A percentile compares a stretch with the other conserved stretches of the same genome.
Conservation (phyloP, 2,113 vertebrate genomes). For the Rhabdornis inornatus region DNA sequence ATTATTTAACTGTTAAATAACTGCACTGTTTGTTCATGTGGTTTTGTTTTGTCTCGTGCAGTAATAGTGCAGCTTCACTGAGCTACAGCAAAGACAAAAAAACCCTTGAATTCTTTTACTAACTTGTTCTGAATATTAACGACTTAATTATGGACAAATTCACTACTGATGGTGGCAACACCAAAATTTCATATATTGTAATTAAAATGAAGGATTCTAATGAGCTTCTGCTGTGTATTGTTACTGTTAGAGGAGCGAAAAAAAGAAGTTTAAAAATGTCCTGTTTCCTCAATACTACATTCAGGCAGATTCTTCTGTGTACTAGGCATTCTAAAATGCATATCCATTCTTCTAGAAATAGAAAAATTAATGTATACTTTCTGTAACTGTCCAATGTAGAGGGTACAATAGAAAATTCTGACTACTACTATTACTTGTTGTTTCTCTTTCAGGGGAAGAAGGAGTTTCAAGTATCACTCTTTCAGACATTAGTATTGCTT, state of each 20-base stretch:
- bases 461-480: slow-evolving; percentile 81
- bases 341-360: not conserved
- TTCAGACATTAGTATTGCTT: slow-evolving; percentile 81
- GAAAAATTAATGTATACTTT: not conserved
- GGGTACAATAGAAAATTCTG: not conserved
- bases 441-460: slow-evolving; percentile 76
- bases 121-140: not conserved
- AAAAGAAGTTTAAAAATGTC: not conserved
- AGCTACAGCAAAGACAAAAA: not conserved
- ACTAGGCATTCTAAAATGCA: not conserved
- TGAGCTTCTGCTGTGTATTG: not conserved
- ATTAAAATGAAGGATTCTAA: not conserved
- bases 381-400: not conserved
- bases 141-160: not conserved
- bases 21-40: not conserved
- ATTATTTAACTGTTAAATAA: slow-evolving; percentile 39
- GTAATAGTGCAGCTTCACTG: not conserved
- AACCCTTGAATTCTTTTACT: not conserved
- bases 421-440: not conserved
- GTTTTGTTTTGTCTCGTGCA: not conserved
- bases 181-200: not conserved
- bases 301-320: not conserved
- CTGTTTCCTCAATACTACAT: not conserved
- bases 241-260: not conserved
- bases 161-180: rapidly evolving